phyloP scores from a whole-genome alignment of 2,888 invertebrate species.

The Rhagium mordax region DNA sequence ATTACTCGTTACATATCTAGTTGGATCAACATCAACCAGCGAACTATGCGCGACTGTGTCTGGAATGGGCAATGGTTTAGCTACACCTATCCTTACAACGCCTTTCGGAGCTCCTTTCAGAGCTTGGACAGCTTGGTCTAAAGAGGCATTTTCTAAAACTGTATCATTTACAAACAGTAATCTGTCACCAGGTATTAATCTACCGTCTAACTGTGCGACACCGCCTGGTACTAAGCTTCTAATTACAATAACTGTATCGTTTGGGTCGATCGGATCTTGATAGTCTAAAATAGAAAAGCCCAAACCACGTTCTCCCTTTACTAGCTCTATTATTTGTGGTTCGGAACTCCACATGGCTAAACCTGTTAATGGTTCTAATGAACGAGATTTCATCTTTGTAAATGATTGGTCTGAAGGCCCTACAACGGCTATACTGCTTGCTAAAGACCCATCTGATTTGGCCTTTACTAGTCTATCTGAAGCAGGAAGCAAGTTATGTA shows the following conservation, averaged over 20 bases:
- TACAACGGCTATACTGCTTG: slow-evolving; percentile 77
- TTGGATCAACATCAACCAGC: slow-evolving; percentile 64
- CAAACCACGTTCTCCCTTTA: slow-evolving; percentile 97
- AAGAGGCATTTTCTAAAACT: slow-evolving; percentile 92
- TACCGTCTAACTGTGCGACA: slow-evolving; percentile 97
- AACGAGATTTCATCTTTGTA: slow-evolving; percentile 85
- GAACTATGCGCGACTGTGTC: slow-evolving; percentile 75
- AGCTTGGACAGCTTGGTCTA: slow-evolving; percentile 98
- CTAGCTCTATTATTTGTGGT: slow-evolving; percentile 95
- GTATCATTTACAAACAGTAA: slow-evolving; percentile 95
- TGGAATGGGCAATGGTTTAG: slow-evolving; percentile 89
- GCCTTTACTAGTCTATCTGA: slow-evolving; percentile 87
- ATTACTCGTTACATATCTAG: slow-evolving; percentile 59
- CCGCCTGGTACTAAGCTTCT: slow-evolving; percentile 98
- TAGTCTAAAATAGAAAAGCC: slow-evolving; percentile 98
- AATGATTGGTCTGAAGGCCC: slow-evolving; percentile 72
- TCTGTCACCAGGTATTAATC: slow-evolving; percentile 97
- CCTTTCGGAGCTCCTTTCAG: slow-evolving; percentile 97
- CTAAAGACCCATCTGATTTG: slow-evolving; percentile 92
- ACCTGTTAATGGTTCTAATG: slow-evolving; percentile 97
- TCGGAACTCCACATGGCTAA: slow-evolving; percentile 99
- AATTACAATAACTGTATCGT: slow-evolving; percentile 98
- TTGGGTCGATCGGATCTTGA: slow-evolving; percentile 95
- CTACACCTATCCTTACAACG: slow-evolving; percentile 95
- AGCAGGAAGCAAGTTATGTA: slow-evolving; percentile 78